Evolutionary conservation across 2,888 invertebrate species (phyloP).

Genomic region (Drosophila subsilvestris): DNA sequence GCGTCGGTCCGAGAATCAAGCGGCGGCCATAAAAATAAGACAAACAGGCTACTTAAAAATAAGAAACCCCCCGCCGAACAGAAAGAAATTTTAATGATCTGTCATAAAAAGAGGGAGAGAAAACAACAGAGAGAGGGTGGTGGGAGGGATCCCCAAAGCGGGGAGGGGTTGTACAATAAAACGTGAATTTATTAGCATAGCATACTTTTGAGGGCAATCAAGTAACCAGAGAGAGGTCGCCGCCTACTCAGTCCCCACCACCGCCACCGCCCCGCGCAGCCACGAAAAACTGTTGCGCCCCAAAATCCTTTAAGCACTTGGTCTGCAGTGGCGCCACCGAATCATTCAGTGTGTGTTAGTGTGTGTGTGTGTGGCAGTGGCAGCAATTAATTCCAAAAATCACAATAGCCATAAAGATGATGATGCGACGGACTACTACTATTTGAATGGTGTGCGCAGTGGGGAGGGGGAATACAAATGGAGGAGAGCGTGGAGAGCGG

Average conservation of each 20-base stretch:
- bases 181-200: constrained; percentile 74
- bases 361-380: constrained; percentile 37
- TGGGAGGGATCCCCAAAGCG: not conserved
- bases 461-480: not conserved
- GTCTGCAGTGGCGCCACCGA: constrained; percentile 56
- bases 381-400: constrained; percentile 77
- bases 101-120: constrained; percentile 66
- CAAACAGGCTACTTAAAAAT: constrained; percentile 72
- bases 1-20: constrained; percentile 41
- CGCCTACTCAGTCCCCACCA: not conserved
- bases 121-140: constrained; percentile 17
- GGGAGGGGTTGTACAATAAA: constrained; percentile 54
- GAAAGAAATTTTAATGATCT: constrained; percentile 72
- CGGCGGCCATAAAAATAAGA: constrained; percentile 70
- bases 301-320: constrained; percentile 72
- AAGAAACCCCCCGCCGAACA: constrained; percentile 33
- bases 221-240: constrained; percentile 51
- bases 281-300: constrained; percentile 34
- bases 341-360: constrained; percentile 18
- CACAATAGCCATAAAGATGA: constrained; percentile 79
- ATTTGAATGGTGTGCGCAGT: constrained; percentile 61
- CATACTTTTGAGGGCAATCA: constrained; percentile 77
- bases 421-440: constrained; percentile 70
- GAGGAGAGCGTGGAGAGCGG: not conserved
- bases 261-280: too few species aligned